Conservation (phyloP, 2,113 vertebrate genomes). For the Albula glossodonta region DNA sequence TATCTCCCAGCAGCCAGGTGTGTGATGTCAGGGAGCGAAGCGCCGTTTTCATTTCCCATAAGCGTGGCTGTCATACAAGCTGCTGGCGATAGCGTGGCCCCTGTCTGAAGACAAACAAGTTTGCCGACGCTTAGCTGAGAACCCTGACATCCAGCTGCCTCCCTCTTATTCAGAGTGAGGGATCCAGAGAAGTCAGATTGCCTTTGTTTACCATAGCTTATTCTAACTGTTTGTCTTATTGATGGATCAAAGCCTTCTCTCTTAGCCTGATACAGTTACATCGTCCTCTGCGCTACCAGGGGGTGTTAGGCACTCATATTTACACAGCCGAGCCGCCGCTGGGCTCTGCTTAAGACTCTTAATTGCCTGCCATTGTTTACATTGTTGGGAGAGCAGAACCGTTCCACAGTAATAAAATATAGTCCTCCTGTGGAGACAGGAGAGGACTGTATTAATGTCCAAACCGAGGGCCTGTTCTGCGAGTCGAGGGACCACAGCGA, state of each 20-base stretch:
- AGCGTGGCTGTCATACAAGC: not conserved
- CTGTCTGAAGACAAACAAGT: not conserved
- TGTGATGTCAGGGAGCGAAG: not conserved
- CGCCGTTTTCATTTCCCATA: not conserved
- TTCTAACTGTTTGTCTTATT: conserved; percentile 38
- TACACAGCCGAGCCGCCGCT: not conserved
- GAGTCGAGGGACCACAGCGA: not conserved
- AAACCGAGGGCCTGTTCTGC: not conserved
- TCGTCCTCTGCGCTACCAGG: conserved; percentile 21
- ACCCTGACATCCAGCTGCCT: too few relatives aligned
- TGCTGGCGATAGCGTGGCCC: not conserved
- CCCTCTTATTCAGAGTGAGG: not conserved
- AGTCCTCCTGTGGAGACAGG: conserved; percentile 30
- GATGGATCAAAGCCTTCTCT: conserved; percentile 35
- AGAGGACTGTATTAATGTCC: conserved; percentile 50
- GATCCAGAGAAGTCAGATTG: not conserved
- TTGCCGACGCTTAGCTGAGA: not conserved
- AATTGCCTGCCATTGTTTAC: conserved; percentile 69
- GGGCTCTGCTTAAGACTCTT: conserved; percentile 42
- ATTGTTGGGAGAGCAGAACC: conserved; percentile 51
- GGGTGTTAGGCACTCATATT: conserved; percentile 1
- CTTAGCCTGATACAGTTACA: conserved; percentile 31
- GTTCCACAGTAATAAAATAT: conserved; percentile 56
- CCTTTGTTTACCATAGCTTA: conserved; percentile 23
- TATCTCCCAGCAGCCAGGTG: not conserved